phyloP scores from a whole-genome alignment of 2,797 vertebrate species.

The Tangara arthus region DNA sequence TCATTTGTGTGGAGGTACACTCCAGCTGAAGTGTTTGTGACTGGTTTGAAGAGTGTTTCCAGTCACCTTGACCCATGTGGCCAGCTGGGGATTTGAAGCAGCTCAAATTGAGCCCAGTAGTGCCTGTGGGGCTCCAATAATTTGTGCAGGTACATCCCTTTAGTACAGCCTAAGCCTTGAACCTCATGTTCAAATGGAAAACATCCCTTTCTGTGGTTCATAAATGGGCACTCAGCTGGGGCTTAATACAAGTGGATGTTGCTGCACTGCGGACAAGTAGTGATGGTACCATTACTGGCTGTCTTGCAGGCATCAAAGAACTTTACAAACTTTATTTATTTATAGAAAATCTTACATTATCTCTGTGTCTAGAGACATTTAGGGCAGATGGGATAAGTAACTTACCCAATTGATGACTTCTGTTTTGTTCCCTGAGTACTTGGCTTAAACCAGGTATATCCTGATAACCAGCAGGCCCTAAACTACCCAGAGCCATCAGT shows the following conservation, averaged over 20 bases:
- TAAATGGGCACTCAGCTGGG: neutral
- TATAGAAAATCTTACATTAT: neutral
- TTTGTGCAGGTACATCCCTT: neutral
- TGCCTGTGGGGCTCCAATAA: neutral
- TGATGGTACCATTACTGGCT: neutral
- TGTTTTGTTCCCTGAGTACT: neutral
- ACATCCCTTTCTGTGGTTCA: neutral
- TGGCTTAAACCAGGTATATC: neutral
- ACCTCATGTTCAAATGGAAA: neutral
- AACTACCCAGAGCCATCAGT: neutral
- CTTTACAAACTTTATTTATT: neutral
- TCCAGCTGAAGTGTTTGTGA: neutral
- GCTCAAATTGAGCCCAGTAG: neutral
- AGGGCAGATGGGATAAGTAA: neutral
- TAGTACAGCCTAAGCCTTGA: neutral
- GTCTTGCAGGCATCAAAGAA: neutral
- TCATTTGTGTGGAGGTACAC: neutral
- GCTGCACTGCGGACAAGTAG: neutral
- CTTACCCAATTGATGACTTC: neutral
- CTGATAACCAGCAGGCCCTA: neutral
- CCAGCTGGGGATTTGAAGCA: neutral
- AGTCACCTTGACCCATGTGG: neutral
- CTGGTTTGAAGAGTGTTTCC: neutral
- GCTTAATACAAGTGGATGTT: neutral
- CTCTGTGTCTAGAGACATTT: neutral